Evolutionary conservation across 2,113 vertebrate species (phyloP), one percentile per base, ranked within the genome.

Genomic region (Bufo gargarizans): DNA sequence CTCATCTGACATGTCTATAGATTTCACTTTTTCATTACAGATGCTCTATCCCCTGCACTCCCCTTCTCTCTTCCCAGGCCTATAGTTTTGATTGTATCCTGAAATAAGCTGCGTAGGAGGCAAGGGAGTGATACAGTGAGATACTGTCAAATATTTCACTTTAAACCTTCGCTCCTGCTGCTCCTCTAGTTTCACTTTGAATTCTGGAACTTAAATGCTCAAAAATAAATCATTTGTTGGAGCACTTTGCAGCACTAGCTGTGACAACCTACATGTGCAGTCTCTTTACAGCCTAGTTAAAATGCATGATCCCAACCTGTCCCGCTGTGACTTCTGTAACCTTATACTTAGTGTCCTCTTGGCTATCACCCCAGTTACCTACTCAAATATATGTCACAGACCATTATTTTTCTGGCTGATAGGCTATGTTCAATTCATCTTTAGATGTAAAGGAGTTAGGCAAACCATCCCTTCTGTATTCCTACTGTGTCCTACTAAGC

Each of bases 401-500:
- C 33, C 78, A 82, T 81, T 50, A 72, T 69, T 69, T 14, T 50
- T 58, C 79, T 74, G 74, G 77, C 65, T 81, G 63, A 87, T 47
- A 16, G 77, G 49, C 20, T 76, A 19, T 65, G 53, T 83, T 77
- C 33, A 33, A 33, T 33, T 33, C 71, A 45, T 83, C 87, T 77
- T 88, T 56, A 77, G 87, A 77, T 88, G 71, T 53, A 81, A 77
- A 22, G 45, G 16, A 83, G 81, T 55, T 88, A 88, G 84, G 81
- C 45, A 83, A 67, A 67, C 58, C 47, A 49, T 65, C 79, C 49
- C n/a, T 59, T 77, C 49, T 77, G 9, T 84, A 84, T 88, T 88
- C 69, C 87, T 56, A 53, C 71, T 88, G 87, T 88, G 87, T 84
- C 87, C 71, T 88, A 77, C 80, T 83, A 88, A 84, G 87, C 87